Base-by-base conservation (phyloP, 1,140 invertebrate genomes). In the Drosophila arawakana region DNA sequence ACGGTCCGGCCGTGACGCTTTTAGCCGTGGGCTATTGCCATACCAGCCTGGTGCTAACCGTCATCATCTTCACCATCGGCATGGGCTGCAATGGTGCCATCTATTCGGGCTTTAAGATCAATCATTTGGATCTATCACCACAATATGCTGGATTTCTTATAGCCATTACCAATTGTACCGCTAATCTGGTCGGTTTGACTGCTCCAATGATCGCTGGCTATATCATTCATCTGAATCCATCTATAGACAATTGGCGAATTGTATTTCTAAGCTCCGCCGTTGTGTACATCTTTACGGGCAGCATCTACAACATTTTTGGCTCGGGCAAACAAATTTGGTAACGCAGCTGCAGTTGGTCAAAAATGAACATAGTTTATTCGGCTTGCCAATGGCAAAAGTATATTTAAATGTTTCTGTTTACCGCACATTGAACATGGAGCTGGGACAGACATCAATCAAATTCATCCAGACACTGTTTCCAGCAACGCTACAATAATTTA, bases 61-160 rank as follows among this genome's bases (percentile, higher is more conserved):
- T 97, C 2, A 93, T 94, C 3, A 92, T 97, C 3, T 91, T 97
- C 5, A 95, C 96, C 0, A 86, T 96, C 52, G 96, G 96, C 34
- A 94, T 97, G 1, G 96, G 96, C 3, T 93, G 97, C 13, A 97
- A 96, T 90, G 96, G 96, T 69, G 96, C 95, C 71, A 96, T 96
- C 75, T 97, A 97, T 86, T 96, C 96, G 1, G 96, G 96, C 2
- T 97, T 97, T 89, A 96, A 97, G 92, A 94, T 94, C 35, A 98
- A 98, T 91, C 97, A 98, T 93, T 93, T 98, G 77, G 97, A 98
- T 91, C 95, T 98, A 62, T 97, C 97, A 0, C 97, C 97, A 3
- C 95, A 96, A 82, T 97, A 96, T 93, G 97, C 97, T 41, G 97
- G 97, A 15, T 95, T 97, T 71, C 93, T 98, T 9, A 98, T 98